Evolutionary conservation across 2,888 invertebrate species (phyloP).

Genomic region (Eilema caniola): DNA sequence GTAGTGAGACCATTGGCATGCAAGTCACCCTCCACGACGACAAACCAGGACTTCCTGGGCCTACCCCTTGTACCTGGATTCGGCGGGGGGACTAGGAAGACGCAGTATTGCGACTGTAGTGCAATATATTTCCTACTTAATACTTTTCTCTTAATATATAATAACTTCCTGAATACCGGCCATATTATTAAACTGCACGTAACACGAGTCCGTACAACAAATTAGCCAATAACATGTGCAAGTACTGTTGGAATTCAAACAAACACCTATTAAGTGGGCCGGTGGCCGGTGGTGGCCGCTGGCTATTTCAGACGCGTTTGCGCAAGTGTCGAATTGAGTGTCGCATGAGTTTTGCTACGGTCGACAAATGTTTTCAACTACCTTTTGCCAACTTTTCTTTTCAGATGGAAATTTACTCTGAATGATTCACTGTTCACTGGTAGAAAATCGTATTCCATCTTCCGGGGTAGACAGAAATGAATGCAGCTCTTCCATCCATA

Average conservation of each 20-base stretch:
- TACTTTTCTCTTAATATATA: not conserved
- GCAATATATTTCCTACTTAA: not conserved
- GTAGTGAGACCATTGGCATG: too few relatives aligned
- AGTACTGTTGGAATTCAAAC: constrained; percentile 61
- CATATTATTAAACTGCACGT: constrained; percentile 18
- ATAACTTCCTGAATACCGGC: not conserved
- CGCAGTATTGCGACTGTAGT: not conserved
- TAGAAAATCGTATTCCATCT: not conserved
- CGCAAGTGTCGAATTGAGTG: constrained; percentile 40
- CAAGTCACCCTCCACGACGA: too few relatives aligned
- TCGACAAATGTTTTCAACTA: not conserved
- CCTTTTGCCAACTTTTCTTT: not conserved
- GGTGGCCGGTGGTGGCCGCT: constrained; percentile 44
- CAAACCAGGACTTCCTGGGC: too few relatives aligned
- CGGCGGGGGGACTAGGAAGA: too few relatives aligned
- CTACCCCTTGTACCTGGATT: too few relatives aligned
- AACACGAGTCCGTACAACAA: constrained; percentile 49
- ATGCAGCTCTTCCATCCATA: too few relatives aligned
- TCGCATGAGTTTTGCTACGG: constrained; percentile 33
- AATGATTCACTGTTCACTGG: not conserved
- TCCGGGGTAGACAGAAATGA: too few relatives aligned
- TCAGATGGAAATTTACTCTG: not conserved
- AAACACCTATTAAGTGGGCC: constrained; percentile 58
- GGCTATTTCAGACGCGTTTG: constrained; percentile 54
- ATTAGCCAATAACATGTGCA: constrained; percentile 57